phyloP scores from a whole-genome alignment of 2,113 vertebrate species.

The Oreochromis aureus region DNA sequence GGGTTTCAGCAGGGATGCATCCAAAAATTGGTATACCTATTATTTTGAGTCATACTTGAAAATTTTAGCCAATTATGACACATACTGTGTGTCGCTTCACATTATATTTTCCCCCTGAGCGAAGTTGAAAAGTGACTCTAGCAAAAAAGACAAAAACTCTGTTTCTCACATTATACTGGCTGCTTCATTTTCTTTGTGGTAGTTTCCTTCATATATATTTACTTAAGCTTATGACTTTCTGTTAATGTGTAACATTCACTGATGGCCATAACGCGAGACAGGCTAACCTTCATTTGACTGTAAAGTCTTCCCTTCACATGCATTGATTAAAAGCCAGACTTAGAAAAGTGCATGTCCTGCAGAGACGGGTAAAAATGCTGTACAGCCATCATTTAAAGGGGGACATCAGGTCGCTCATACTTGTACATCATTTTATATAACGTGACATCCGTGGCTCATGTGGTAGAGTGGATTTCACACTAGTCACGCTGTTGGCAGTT shows the following conservation, averaged over 20 bases:
- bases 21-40: neutral
- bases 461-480: neutral
- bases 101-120: neutral
- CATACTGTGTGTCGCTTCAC: neutral
- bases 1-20: neutral
- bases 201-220: neutral
- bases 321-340: neutral
- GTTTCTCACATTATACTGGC: neutral
- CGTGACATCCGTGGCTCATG: neutral
- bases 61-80: neutral
- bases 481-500: neutral
- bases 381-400: neutral
- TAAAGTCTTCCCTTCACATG: neutral
- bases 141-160: neutral
- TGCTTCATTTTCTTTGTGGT: neutral
- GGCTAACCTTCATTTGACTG: neutral
- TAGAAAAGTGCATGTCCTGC: neutral
- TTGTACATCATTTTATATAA: neutral
- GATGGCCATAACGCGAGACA: neutral
- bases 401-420: neutral
- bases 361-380: neutral
- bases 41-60: neutral
- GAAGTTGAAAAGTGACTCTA: neutral
- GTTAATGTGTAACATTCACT: neutral
- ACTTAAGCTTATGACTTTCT: neutral